phyloP scores from a whole-genome alignment of 2,888 invertebrate species.

The Drosophila longiperda region DNA sequence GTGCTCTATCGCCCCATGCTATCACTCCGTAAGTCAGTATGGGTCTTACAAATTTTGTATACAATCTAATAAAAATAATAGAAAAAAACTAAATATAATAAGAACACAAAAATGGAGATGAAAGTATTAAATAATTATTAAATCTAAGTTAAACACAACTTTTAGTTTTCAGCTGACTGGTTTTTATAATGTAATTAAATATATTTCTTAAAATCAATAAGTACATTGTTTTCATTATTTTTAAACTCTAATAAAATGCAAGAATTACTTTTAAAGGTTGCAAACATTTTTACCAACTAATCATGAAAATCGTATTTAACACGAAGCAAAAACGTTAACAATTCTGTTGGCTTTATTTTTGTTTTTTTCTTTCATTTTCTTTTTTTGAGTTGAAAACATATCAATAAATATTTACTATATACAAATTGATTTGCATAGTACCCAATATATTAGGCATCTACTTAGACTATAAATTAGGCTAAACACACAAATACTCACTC shows the following conservation, averaged over 20 bases:
- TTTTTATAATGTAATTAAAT: slow-evolving; percentile 48
- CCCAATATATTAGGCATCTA: slow-evolving; percentile 14
- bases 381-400: slow-evolving; percentile 37
- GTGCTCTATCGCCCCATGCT: too few relatives aligned
- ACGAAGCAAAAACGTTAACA: slow-evolving; percentile 63
- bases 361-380: slow-evolving; percentile 6
- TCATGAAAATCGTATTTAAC: slow-evolving; percentile 46
- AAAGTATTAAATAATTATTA: slow-evolving; percentile 51
- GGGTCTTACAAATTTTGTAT: slow-evolving; percentile 32
- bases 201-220: slow-evolving; percentile 60
- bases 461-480: slow-evolving; percentile 23
- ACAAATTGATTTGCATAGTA: slow-evolving; percentile 38
- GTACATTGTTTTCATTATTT: slow-evolving; percentile 42
- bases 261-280: slow-evolving; percentile 32
- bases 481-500: slow-evolving; percentile 18
- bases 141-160: slow-evolving; percentile 20
- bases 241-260: slow-evolving; percentile 66
- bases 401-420: slow-evolving; percentile 31
- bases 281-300: slow-evolving; percentile 40
- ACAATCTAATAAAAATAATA: slow-evolving; percentile 36
- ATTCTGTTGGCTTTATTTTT: slow-evolving; percentile 1
- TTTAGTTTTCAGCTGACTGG: not conserved
- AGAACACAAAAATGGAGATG: slow-evolving; percentile 12
- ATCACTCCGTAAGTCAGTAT: too few relatives aligned
- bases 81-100: not conserved